Evolutionary conservation across 2,888 invertebrate genomes (phyloP).

Genomic region (Adineta ricciae): DNA sequence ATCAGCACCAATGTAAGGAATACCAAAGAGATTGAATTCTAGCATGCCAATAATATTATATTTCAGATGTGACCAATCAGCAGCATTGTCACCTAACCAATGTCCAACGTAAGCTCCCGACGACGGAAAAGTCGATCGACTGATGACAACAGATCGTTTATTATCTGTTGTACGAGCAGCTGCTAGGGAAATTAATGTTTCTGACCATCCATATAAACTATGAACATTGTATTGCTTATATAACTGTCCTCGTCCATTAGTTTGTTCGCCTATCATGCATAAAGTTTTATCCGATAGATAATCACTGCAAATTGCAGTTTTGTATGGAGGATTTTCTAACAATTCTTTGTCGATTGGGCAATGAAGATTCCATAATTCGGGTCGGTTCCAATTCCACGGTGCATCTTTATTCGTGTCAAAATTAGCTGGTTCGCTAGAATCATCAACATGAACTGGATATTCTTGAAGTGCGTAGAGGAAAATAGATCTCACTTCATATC

Average conservation of each 20-base stretch:
- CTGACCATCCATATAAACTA: conserved; percentile 66
- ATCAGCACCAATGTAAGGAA: conserved; percentile 40
- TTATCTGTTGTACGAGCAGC: conserved; percentile 42
- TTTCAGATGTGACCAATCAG: conserved; percentile 56
- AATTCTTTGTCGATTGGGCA: conserved; percentile 39
- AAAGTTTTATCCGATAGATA: conserved; percentile 29
- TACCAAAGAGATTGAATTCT: conserved; percentile 46
- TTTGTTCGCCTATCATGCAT: conserved; percentile 30
- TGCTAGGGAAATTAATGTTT: conserved; percentile 62
- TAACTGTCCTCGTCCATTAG: conserved; percentile 34
- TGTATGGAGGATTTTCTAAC: conserved; percentile 43
- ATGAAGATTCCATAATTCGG: conserved; percentile 43
- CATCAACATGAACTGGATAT: conserved; percentile 36
- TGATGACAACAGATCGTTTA: conserved; percentile 46
- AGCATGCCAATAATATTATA: conserved; percentile 37
- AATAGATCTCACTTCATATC: conserved; percentile 39
- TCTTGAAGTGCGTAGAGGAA: not conserved
- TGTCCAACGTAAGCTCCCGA: conserved; percentile 55
- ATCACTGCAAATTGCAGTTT: conserved; percentile 26
- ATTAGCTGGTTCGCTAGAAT: conserved; percentile 52
- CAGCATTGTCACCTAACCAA: conserved; percentile 72
- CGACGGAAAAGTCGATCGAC: conserved; percentile 47
- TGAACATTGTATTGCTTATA: conserved; percentile 64
- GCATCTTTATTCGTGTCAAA: conserved; percentile 31
- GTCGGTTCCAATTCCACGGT: conserved; percentile 31